Base-by-base conservation (phyloP, 2,113 vertebrate species). In the Hucho hucho region DNA sequence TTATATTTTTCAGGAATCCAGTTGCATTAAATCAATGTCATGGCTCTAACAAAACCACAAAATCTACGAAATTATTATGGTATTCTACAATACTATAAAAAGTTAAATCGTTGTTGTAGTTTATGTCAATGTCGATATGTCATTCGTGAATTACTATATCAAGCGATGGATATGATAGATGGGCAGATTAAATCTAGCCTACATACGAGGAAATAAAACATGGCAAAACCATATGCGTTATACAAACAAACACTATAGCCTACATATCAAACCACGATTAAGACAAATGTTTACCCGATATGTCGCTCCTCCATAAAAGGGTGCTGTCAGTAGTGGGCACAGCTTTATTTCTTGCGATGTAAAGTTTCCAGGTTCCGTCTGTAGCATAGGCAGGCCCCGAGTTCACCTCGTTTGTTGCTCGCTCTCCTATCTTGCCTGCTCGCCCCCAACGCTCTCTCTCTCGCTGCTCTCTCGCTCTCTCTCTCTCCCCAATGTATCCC, bases 301-400 rank as follows among this genome's bases (percentile, higher is more conserved):
- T 73, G 86, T 77, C 74, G 88, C 85, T 92, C 79, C 86, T 90
- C 91, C 93, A 92, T 91, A 80, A 74, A 81, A 84, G 64, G 86
- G 80, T 74, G 81, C 82, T 74, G 77, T 85, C 81, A 59, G 74
- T 79, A 59, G 75, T 65, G 64, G 79, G 77, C 80, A 82, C 79
- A 79, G 89, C 46, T 29, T n/a, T 66, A 26, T 79, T 71, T 76
- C 79, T 82, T 76, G 86, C 73, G 85, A 83, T 87, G 73, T 72
- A 90, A 92, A 93, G 88, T 94, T 93, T 86, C 73, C 81, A 72
- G 84, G 87, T 80, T 88, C 84, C 81, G 68, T 67, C 46, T 70
- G 56, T 66, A 73, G 22, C 75, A 9, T 71, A 12, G 75, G 67
- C 85, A 86, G 85, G 87, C 80, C 89, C 87, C 81, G 70, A 72